Evolutionary conservation across 1,140 invertebrate species (phyloP), one percentile per base, ranked within the genome.

Genomic region (Hylaeus volcanicus): DNA sequence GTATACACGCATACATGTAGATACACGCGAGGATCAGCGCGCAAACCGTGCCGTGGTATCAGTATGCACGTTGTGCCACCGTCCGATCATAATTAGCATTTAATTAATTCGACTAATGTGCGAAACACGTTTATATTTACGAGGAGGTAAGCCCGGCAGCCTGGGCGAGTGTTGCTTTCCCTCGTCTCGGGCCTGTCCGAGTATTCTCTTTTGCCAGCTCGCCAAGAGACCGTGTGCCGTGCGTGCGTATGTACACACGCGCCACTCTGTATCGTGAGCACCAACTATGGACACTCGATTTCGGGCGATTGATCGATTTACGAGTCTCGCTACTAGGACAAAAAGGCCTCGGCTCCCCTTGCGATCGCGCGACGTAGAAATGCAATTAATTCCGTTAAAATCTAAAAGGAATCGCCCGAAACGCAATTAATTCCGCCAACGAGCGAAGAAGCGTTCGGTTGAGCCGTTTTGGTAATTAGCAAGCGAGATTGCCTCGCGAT

Each of bases 41-140:
- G 77, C 55, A 60, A 72, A 81, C 84, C 79, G 71, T 64, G 56
- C 26, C 53, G 41, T 11, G 73, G 63, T 82, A 89, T 89, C 88
- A 81, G 88, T 89, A 89, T 89, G 88, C 88, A 72, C 63, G 79
- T 73, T 74, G 77, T 75, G 79, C 55, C 81, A 85, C 64, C 74
- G 76, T 15, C 86, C 76, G 81, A 89, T 88, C 86, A 88, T 89
- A 90, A 90, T 90, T 90, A 90, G 88, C 89, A 90, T 90, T 89
- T 90, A 91, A 91, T 91, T 90, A 91, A 91, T 90, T 89, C 88
- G 86, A 88, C 88, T 86, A 88, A 90, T 89, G 89, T 79, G 87
- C 82, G 87, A 90, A 86, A 89, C 87, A 89, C 84, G 87, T 88
- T 89, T 87, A 86, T 88, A 87, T 82, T 85, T 87, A 87, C 83